A percentile compares a stretch with the other conserved stretches of the same genome.
These are phyloP conservation scores for Indicator indicator DNA, from an alignment of 2,113 vertebrate genomes.

Conservation along the genomic window DNA sequence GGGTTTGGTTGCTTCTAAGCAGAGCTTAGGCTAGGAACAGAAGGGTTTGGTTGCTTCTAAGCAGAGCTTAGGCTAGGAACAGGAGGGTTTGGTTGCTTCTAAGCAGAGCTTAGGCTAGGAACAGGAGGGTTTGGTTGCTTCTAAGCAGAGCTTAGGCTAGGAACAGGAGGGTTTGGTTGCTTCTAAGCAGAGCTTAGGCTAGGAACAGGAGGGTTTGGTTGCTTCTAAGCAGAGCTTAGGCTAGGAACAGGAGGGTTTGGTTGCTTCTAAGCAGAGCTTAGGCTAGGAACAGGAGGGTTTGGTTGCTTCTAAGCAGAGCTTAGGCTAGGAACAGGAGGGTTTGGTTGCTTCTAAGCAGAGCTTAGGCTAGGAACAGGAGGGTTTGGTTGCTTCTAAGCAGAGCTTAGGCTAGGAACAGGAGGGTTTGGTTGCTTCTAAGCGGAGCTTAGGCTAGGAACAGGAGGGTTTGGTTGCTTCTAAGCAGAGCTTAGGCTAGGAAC, in stretches of 20 bases:
- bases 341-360: background rate
- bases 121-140: background rate
- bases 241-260: background rate
- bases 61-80: background rate
- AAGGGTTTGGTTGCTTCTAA: background rate
- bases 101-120: background rate
- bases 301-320: background rate
- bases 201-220: background rate
- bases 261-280: background rate
- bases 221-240: no score
- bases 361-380: fast-evolving
- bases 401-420: background rate
- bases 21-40: background rate
- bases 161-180: background rate
- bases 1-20: background rate
- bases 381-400: background rate
- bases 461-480: background rate
- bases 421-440: background rate
- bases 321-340: fast-evolving
- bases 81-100: background rate
- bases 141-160: background rate
- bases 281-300: fast-evolving
- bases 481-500: background rate
- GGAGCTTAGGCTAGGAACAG: background rate
- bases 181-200: background rate